Percentiles rank a stretch among this genome's conserved stretches.
Evolutionary conservation across 2,888 invertebrate genomes (phyloP).

Genomic region (Dicyrtomina minuta): DNA sequence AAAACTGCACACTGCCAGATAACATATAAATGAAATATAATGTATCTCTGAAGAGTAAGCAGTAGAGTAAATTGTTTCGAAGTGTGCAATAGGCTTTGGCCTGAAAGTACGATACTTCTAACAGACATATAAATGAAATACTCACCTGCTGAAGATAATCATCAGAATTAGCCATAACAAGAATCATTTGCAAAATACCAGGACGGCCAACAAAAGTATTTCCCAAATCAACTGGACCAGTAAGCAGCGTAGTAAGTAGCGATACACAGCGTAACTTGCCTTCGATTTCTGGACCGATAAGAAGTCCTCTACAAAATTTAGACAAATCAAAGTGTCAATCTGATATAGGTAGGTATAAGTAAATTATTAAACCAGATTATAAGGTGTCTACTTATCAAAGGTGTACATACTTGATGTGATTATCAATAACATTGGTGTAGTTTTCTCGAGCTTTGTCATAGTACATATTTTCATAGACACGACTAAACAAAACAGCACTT

Average conservation of each 20-base stretch:
- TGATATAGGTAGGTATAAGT: too few species aligned
- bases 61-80: too few species aligned
- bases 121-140: too few species aligned
- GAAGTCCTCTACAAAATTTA: constrained; percentile 65
- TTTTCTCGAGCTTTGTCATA: constrained; percentile 77
- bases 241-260: constrained; percentile 81
- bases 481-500: constrained; percentile 84
- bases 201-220: constrained; percentile 69
- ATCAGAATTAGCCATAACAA: constrained; percentile 94
- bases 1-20: too few species aligned
- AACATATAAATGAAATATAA: too few species aligned
- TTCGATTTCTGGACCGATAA: constrained; percentile 82
- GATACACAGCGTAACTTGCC: constrained; percentile 81
- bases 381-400: background rate
- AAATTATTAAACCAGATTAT: constrained; percentile 3
- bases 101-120: too few species aligned
- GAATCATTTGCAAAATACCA: constrained; percentile 92
- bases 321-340: background rate
- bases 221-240: constrained; percentile 91
- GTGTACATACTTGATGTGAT: constrained; percentile 68
- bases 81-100: too few species aligned
- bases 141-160: constrained; percentile 72
- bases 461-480: constrained; percentile 94
- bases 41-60: too few species aligned
- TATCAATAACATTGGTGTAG: constrained; percentile 76